Evolutionary conservation across 2,113 vertebrate species (phyloP), one percentile per base, ranked within the genome.

Genomic region (cat (Felis catus)): DNA sequence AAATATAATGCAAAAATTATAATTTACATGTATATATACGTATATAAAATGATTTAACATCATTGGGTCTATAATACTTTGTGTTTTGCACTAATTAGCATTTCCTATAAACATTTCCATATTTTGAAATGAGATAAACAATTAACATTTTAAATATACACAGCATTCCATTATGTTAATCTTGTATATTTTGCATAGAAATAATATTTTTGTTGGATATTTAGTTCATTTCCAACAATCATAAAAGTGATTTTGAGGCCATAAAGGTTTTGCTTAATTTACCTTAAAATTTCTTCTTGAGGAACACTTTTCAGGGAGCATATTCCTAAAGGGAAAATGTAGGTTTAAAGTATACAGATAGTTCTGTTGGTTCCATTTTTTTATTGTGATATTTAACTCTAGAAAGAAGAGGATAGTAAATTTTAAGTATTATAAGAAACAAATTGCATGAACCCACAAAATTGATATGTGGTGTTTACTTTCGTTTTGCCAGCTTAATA

Each of bases 291-390:
- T 65, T 65, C 41, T 96, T 95, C n/a, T 89, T n/a, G 8, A 79
- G 19, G 2, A 90, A 84, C 58, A 89, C 65, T 80, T 95, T 95
- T 58, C 9, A 74, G 25, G n/a, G 4, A 89, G 23, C 91, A 58
- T 90, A 70, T 94, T 88, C 81, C 89, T 91, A 92, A 82, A 58
- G 27, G 88, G 4, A 81, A 96, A 90, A 90, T 84, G 16, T 29
- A 74, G 19, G 68, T 97, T 90, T 79, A 92, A 87, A 95, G 9
- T 58, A 66, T 16, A 13, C 12, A 80, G 19, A 31, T 61, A 70
- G 7, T 70, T 89, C 74, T 70, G 25, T 61, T 71, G 51, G 9
- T 41, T 93, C 2, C 18, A 27, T 41, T 25, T 65, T 31, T 95
- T 93, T 82, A 45, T n/a, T 82, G 31, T 70, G 27, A 86, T 79